Conservation (phyloP, 1,140 invertebrate genomes). For the Conus ventricosus region DNA sequence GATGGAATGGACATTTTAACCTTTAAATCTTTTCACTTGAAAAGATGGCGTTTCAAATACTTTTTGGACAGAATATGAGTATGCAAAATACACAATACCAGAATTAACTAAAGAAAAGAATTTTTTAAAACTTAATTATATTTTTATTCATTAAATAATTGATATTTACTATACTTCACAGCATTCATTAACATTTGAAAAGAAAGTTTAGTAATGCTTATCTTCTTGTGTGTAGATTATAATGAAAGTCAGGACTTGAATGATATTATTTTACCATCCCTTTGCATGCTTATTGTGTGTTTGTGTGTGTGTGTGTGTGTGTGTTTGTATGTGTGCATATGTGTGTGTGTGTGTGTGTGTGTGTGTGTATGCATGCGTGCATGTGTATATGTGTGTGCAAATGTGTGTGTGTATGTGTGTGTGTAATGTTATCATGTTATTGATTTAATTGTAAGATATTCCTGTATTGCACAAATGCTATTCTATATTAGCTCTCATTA, state of each 20-base stretch:
- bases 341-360: background rate
- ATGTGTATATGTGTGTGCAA: background rate
- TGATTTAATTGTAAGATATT: too few relatives aligned
- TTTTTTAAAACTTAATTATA: too few relatives aligned
- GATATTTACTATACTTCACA: background rate
- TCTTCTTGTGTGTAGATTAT: background rate
- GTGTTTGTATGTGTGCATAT: background rate
- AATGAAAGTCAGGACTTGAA: background rate
- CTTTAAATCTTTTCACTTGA: too few relatives aligned
- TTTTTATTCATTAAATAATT: background rate
- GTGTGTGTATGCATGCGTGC: background rate
- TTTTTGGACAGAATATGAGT: too few relatives aligned
- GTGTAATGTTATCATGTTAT: background rate
- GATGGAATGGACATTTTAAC: too few relatives aligned
- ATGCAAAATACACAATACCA: too few relatives aligned
- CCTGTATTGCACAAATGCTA: too few relatives aligned
- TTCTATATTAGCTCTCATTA: background rate
- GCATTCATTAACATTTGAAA: background rate
- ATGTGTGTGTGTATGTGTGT: conserved; percentile 11
- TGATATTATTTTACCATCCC: background rate
- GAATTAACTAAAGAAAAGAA: too few relatives aligned
- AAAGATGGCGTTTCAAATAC: too few relatives aligned
- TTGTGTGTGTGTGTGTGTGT: background rate
- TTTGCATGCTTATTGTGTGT: background rate
- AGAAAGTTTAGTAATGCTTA: background rate